phyloP scores from a whole-genome alignment of 2,797 vertebrate genomes.

The Sebastolobus altivelis region DNA sequence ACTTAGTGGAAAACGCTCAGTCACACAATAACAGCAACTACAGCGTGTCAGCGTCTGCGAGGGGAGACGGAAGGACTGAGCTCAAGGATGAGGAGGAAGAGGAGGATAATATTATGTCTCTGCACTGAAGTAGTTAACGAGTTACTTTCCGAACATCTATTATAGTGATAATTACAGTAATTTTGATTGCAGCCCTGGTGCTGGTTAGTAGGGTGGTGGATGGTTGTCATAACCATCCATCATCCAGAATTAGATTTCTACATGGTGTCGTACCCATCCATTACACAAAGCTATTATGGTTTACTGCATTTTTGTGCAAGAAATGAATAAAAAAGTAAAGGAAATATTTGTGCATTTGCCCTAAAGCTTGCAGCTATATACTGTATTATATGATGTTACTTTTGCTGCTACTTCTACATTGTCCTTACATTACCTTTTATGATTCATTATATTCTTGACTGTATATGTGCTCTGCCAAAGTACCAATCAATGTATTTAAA shows the following conservation, averaged over 20 bases:
- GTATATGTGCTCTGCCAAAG: not conserved
- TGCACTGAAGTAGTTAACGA: slow-evolving; percentile 11
- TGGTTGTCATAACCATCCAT: slow-evolving; percentile 26
- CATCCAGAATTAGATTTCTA: slow-evolving; percentile 25
- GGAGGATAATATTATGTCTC: slow-evolving; percentile 9
- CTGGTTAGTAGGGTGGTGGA: slow-evolving; percentile 13
- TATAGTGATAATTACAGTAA: slow-evolving; percentile 14
- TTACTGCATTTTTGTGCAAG: not conserved
- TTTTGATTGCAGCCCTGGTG: not conserved
- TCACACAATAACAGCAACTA: slow-evolving; percentile 18
- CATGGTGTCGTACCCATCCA: not conserved
- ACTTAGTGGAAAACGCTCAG: slow-evolving; percentile 26
- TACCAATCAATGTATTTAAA: slow-evolving; percentile 5
- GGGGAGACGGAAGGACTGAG: not conserved
- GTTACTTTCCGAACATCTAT: slow-evolving; percentile 10
- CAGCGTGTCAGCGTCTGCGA: slow-evolving; percentile 7
- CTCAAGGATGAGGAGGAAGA: not conserved
- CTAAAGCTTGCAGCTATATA: not conserved
- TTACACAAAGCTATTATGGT: not conserved
- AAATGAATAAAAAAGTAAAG: not conserved
- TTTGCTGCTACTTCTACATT: not conserved
- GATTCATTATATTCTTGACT: not conserved
- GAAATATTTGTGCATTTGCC: not conserved
- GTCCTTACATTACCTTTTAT: not conserved
- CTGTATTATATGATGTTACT: not conserved